Base-by-base conservation (phyloP, 2,797 vertebrate genomes). In the Clarias platycephalus region DNA sequence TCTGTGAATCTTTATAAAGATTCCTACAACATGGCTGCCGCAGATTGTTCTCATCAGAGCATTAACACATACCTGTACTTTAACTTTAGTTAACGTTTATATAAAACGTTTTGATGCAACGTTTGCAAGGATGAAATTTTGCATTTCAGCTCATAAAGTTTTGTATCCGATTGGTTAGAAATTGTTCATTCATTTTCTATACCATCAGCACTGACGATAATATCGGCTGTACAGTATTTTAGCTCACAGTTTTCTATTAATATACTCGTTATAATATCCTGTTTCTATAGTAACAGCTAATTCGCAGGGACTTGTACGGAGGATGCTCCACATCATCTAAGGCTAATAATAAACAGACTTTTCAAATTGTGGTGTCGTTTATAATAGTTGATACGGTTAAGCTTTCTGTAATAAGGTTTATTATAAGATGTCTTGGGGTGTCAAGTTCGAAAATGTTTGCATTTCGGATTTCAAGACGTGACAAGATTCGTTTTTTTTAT, bases 281-380 rank as follows among this genome's bases (percentile, higher is more conserved):
- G 78, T 80, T 80, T 66, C 78, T 80, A 80, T 66, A 80, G 77
- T 64, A 64, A 79, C 77, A 40, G 58, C 37, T 44, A 64, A 64
- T 49, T 64, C 62, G 49, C 24, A 44, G 7, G n/a, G 16, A 44
- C 15, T 49, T 49, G 37, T 26, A 77, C 12, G 1, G 55, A 77
- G 31, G 57, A 78, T 16, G 34, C 2, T 24, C 20, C 57, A 62
- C 34, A 62, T 62, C 60, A 60, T 77, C 55, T 24, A 77, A 77
- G 55, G 28, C 75, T 77, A 60, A 78, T 58, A 76, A 76, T 40
- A 78, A 78, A 62, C 57, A 60, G 22, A n/a, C 3, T 44, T 57
- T 62, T 24, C 15, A 28, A 66, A 16, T 58, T 58, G 74, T 6
- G 20, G 20, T 31, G 13, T 37, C 62, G n/a, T 62, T 78, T 78